A percentile compares a stretch with the other conserved stretches of the same genome.
phyloP scores from a whole-genome alignment of 2,888 invertebrate genomes.

The Hypena proboscidalis region DNA sequence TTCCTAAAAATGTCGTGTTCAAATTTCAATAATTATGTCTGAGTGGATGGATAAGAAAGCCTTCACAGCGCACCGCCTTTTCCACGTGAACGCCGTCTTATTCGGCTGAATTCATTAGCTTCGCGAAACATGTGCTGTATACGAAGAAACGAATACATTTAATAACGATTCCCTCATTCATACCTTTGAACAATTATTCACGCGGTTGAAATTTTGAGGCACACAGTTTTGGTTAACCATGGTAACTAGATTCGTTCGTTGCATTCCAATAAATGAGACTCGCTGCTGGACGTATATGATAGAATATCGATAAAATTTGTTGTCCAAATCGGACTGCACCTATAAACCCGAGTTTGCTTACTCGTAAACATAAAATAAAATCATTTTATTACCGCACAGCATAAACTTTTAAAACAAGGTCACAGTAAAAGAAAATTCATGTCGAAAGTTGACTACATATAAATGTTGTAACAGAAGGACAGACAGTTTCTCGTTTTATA shows the following conservation, averaged over 20 bases:
- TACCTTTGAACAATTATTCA: conserved; percentile 16
- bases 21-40: conserved; percentile 35
- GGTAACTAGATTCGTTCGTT: not conserved
- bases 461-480: conserved; percentile 54
- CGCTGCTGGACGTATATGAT: conserved; percentile 43
- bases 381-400: conserved; percentile 64
- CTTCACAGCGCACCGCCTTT: conserved; percentile 35
- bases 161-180: conserved; percentile 19
- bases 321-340: conserved; percentile 51
- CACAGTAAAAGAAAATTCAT: conserved; percentile 64
- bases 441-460: conserved; percentile 58
- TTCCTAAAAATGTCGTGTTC: conserved; percentile 14
- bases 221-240: conserved; percentile 3
- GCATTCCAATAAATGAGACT: conserved; percentile 3
- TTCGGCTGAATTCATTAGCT: conserved; percentile 35
- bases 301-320: conserved; percentile 61
- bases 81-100: conserved; percentile 38
- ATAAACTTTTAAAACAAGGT: conserved; percentile 66
- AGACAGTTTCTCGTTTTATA: conserved; percentile 63
- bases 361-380: conserved; percentile 70
- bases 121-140: conserved; percentile 22
- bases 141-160: conserved; percentile 23
- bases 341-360: conserved; percentile 61
- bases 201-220: conserved; percentile 14
- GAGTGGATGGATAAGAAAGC: conserved; percentile 33